phyloP scores from a whole-genome alignment of 2,113 vertebrate species.

The Misgurnus anguillicaudatus region DNA sequence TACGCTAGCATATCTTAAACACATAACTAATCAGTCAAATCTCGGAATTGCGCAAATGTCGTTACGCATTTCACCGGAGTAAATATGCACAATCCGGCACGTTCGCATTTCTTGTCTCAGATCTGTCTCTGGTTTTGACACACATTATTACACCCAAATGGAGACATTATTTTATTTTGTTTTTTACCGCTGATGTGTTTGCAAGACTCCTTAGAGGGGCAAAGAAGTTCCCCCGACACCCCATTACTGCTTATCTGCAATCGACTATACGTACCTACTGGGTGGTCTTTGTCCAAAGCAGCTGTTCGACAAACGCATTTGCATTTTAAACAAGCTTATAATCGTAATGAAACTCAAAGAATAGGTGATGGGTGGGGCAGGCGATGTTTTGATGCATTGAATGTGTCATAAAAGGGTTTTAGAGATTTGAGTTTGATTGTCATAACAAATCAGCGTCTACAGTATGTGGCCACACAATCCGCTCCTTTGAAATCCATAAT shows the following conservation, averaged over 20 bases:
- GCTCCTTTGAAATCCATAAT: slow-evolving; percentile 33
- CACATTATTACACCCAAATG: slow-evolving; percentile 22
- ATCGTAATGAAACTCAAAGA: slow-evolving; percentile 50
- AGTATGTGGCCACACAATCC: slow-evolving; percentile 21
- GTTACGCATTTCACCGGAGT: not conserved
- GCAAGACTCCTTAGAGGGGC: slow-evolving; percentile 49
- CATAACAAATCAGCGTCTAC: slow-evolving; percentile 60
- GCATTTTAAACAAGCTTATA: slow-evolving; percentile 67
- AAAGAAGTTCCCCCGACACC: slow-evolving; percentile 57
- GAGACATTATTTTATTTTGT: slow-evolving; percentile 39
- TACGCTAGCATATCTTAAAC: not conserved
- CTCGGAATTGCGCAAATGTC: not conserved
- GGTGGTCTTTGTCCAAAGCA: slow-evolving; percentile 64
- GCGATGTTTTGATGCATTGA: slow-evolving; percentile 44
- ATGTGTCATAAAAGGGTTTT: slow-evolving; percentile 27
- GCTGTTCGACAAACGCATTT: slow-evolving; percentile 64
- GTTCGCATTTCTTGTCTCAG: slow-evolving; percentile 18
- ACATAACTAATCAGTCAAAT: slow-evolving; percentile 2
- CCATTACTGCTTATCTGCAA: slow-evolving; percentile 63
- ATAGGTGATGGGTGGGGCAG: slow-evolving; percentile 7
- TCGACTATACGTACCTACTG: slow-evolving; percentile 60
- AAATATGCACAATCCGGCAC: slow-evolving; percentile 1
- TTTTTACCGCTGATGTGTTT: slow-evolving; percentile 52
- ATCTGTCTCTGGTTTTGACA: slow-evolving; percentile 31
- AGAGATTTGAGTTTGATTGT: slow-evolving; percentile 59